Conservation (phyloP, 1,140 invertebrate genomes). For the Drosophila sturtevanti region DNA sequence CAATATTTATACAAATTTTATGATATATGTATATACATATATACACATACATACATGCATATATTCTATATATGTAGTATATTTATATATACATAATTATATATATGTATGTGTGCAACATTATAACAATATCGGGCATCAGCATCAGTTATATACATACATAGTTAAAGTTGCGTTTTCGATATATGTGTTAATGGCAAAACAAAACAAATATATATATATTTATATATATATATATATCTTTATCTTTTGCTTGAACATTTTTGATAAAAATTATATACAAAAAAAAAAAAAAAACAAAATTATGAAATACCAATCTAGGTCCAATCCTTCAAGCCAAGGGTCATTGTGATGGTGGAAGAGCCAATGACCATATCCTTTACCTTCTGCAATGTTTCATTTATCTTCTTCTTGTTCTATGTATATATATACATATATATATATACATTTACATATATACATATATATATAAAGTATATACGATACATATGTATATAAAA, state of each 20-base stretch:
- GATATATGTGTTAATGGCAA: slow-evolving; percentile 42
- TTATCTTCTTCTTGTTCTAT: background rate
- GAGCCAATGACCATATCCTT: background rate
- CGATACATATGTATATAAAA: background rate
- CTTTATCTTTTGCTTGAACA: slow-evolving; percentile 36
- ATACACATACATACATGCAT: slow-evolving; percentile 65
- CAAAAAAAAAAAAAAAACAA: slow-evolving; percentile 5
- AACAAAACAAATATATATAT: background rate
- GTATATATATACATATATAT: background rate
- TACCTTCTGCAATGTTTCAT: background rate
- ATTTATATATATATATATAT: too few relatives aligned
- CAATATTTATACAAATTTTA: slow-evolving; percentile 77
- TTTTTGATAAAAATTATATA: slow-evolving; percentile 73
- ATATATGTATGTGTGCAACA: slow-evolving; percentile 17
- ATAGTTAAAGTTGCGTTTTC: slow-evolving; percentile 61
- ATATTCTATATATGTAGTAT: slow-evolving; percentile 44
- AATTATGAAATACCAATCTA: background rate
- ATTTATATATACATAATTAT: slow-evolving; percentile 27
- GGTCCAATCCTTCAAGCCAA: slow-evolving; percentile 3
- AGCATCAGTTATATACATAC: slow-evolving; percentile 44
- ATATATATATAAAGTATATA: too few relatives aligned
- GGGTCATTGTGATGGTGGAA: background rate
- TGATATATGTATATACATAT: slow-evolving; percentile 52
- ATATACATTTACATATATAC: too few relatives aligned
- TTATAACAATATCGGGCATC: slow-evolving; percentile 36